Conservation (phyloP, 2,888 invertebrate species). For the Venustoraphidia nigricollis region DNA sequence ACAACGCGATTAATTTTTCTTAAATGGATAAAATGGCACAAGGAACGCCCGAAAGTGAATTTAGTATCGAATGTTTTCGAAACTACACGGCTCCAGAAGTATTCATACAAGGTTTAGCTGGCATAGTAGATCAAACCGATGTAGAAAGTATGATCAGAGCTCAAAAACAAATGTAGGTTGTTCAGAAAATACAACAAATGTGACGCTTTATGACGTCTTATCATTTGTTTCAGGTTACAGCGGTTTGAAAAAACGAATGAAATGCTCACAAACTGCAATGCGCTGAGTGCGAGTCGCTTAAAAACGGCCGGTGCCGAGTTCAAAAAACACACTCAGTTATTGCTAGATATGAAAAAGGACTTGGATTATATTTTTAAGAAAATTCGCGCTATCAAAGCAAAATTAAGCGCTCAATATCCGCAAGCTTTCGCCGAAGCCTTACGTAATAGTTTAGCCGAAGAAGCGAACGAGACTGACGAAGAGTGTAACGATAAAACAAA, state of each 20-base stretch:
- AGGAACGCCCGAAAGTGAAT: constrained; percentile 48
- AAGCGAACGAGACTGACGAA: constrained; percentile 13
- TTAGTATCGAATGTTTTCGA: constrained; percentile 77
- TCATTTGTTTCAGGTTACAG: constrained; percentile 53
- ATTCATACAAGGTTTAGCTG: constrained; percentile 82
- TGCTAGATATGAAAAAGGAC: constrained; percentile 87
- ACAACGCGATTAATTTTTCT: too few relatives aligned
- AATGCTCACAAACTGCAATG: constrained; percentile 94
- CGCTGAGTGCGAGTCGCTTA: constrained; percentile 75
- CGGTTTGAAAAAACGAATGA: constrained; percentile 98
- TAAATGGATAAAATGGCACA: constrained; percentile 27
- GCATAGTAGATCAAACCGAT: constrained; percentile 81
- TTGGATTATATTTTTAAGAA: constrained; percentile 88
- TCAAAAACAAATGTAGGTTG: constrained; percentile 77
- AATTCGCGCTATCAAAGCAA: constrained; percentile 68
- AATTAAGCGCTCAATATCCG: constrained; percentile 52
- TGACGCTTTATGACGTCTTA: not conserved
- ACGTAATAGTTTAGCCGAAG: constrained; percentile 19
- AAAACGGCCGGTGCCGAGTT: constrained; percentile 79
- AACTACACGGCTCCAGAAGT: constrained; percentile 84
- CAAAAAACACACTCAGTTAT: constrained; percentile 72
- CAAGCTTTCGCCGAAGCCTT: constrained; percentile 47
- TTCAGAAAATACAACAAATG: constrained; percentile 2
- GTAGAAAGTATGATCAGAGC: constrained; percentile 79
- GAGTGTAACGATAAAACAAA: constrained; percentile 24